Evolutionary conservation across 2,113 vertebrate species (phyloP).

Genomic region (Plestiodon gilberti): DNA sequence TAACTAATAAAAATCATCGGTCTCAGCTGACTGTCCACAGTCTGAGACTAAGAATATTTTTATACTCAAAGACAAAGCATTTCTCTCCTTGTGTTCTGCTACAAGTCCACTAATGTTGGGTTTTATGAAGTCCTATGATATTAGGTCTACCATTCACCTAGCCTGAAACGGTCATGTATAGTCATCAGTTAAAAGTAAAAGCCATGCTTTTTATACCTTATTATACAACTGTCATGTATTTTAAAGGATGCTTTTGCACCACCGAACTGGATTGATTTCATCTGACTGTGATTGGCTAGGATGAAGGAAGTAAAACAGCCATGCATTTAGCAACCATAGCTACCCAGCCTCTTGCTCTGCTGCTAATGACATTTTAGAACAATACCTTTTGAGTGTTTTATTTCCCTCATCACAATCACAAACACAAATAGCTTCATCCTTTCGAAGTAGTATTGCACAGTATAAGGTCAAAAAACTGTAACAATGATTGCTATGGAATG

Average conservation of each 20-base stretch:
- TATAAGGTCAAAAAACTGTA: neutral
- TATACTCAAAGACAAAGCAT: neutral
- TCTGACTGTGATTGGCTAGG: neutral
- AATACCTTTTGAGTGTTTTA: neutral
- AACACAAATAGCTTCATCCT: neutral
- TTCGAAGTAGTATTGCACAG: neutral
- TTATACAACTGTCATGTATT: neutral
- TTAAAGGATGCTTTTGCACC: neutral
- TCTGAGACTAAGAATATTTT: neutral
- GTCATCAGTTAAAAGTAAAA: neutral
- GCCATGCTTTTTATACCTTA: neutral
- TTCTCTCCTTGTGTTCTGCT: fast-evolving
- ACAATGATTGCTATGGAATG: neutral
- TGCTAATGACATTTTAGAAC: neutral
- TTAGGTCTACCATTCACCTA: neutral
- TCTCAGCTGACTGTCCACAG: fast-evolving
- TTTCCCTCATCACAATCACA: neutral
- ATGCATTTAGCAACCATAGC: neutral
- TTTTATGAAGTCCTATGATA: neutral
- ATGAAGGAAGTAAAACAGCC: neutral
- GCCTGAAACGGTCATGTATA: neutral
- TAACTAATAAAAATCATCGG: neutral
- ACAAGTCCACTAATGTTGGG: neutral
- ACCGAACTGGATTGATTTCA: neutral
- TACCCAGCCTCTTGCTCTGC: too few species aligned